Conservation (phyloP, 2,113 vertebrate genomes). For the Leptobrachium leishanense region DNA sequence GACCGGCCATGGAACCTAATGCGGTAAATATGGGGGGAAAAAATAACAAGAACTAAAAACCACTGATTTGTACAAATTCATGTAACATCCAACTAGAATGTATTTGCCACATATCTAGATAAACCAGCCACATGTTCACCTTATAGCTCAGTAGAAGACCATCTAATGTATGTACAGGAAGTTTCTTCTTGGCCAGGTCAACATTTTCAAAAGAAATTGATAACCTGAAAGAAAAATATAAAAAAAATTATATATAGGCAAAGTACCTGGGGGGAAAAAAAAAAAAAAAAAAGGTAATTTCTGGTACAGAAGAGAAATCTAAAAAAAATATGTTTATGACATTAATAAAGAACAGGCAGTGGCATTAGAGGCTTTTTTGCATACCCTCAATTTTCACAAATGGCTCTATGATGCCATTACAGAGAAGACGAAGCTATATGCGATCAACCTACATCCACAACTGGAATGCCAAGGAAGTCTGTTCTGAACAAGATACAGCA, state of each 20-base stretch:
- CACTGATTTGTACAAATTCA: background rate
- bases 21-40: constrained; percentile 7
- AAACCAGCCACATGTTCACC: constrained; percentile 61
- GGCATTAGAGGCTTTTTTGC: too few species aligned
- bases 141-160: constrained; percentile 92
- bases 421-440: too few species aligned
- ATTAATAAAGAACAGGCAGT: too few species aligned
- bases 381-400: too few species aligned
- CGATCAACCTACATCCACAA: too few species aligned
- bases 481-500: too few species aligned
- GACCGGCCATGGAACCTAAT: constrained; percentile 96
- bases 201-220: constrained; percentile 87
- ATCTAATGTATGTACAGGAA: constrained; percentile 91
- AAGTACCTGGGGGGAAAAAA: too few species aligned
- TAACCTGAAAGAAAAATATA: constrained; percentile 67
- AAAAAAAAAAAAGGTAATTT: too few species aligned
- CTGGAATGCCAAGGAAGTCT: too few species aligned
- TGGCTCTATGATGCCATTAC: too few species aligned
- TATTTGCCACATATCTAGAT: background rate
- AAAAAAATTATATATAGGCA: background rate
- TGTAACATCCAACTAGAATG: background rate
- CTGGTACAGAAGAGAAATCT: too few species aligned
- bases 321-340: too few species aligned
- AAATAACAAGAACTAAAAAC: background rate
- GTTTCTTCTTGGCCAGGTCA: constrained; percentile 88